Base-by-base conservation (phyloP, 2,113 vertebrate species). In the Dipodomys stephensi region DNA sequence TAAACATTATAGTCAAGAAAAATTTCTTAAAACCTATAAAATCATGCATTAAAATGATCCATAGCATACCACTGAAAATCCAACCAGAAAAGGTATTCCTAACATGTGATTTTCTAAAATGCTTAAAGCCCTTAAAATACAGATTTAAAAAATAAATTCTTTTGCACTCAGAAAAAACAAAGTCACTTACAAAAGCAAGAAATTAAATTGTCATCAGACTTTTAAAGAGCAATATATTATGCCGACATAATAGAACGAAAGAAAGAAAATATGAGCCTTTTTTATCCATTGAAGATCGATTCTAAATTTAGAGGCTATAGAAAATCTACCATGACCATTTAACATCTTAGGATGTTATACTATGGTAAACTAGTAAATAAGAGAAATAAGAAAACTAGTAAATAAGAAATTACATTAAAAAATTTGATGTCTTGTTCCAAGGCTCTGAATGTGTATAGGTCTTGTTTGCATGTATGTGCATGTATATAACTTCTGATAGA, bases 211-310 rank as follows among this genome's bases (percentile, higher is more conserved):
- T 92, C 30, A 74, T 44, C 25, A 85, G 35, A 16, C 20, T 80
- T 68, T 46, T 81, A n/a, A 85, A 28, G 16, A 32, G 27, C 30
- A 69, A 68, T 62, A 19, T 25, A 69, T 85, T 39, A 68, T 81
- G 28, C 44, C 60, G 85, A 74, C 6, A 62, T 35, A 92, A 6
- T 76, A 32, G 30, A 30, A 74, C 9, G 20, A 49, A 85, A 85
- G 57, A 44, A 79, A 79, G 46, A 85, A 73, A 89, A 89, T 16
- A 49, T n/a, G 60, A 85, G 18, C n/a, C 83, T 84, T 88, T 92
- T 88, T 67, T 65, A 79, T 57, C 7, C 10, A 46, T 83, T 15
- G 13, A 79, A 94, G 79, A 13, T 32, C 78, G 62, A 12, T 10
- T 73, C 72, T 22, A 74, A 30, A 79, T 79, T 78, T 79, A 73